Percentiles rank a stretch among this genome's conserved stretches.
phyloP scores from a whole-genome alignment of 2,797 vertebrate genomes.

The Delichon dasypus region DNA sequence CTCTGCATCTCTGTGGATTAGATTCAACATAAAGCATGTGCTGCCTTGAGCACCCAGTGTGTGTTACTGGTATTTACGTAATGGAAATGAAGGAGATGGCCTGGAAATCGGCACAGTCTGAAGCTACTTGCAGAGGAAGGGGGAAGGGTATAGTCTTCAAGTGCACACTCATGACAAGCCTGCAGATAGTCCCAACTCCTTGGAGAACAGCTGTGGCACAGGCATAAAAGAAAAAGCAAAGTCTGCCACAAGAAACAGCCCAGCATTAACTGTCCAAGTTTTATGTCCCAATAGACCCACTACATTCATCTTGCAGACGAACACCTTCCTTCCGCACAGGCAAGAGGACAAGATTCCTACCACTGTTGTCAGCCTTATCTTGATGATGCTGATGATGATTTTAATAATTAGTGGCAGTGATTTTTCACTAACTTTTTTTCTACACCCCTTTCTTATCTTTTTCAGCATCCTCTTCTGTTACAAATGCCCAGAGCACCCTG shows the following conservation, averaged over 20 bases:
- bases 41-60: neutral
- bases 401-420: no score
- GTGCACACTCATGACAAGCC: neutral
- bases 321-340: neutral
- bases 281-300: neutral
- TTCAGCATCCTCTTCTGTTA: neutral
- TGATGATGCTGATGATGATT: neutral
- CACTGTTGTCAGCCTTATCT: neutral
- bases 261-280: neutral
- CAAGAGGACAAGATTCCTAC: neutral
- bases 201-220: neutral
- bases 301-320: neutral
- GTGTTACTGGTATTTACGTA: neutral
- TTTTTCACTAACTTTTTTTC: neutral
- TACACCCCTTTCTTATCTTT: neutral
- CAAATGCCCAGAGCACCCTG: neutral
- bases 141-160: neutral
- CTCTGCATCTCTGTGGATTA: neutral
- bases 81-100: neutral
- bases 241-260: neutral
- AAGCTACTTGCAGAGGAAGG: neutral
- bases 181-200: neutral
- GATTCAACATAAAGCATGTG: neutral
- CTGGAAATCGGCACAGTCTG: neutral
- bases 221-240: neutral